phyloP scores from a whole-genome alignment of 2,113 vertebrate species.

The Daboia siamensis region DNA sequence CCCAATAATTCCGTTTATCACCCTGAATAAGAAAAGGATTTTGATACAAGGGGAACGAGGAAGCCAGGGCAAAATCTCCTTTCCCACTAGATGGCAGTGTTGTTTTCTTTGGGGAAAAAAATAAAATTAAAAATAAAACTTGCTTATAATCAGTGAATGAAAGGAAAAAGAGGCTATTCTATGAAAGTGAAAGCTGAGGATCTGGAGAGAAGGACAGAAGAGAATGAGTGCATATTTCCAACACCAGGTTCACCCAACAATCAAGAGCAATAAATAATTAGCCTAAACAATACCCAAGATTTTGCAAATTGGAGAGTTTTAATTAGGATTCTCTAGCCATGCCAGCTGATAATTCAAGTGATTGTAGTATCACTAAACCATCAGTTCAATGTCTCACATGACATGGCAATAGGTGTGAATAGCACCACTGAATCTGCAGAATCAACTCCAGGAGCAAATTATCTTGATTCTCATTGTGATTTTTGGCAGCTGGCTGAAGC shows the following conservation, averaged over 20 bases:
- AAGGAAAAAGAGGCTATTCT: slow-evolving; percentile 28
- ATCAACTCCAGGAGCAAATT: slow-evolving; percentile 34
- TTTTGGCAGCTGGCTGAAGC: slow-evolving; percentile 38
- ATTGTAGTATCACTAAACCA: slow-evolving; percentile 16
- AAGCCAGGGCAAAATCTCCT: slow-evolving; percentile 49
- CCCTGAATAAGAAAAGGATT: background rate
- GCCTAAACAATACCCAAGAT: background rate
- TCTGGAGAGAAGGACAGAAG: background rate
- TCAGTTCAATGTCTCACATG: slow-evolving; percentile 27
- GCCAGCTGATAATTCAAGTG: slow-evolving; percentile 36
- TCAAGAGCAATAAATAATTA: background rate
- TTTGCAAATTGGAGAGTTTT: slow-evolving; percentile 6
- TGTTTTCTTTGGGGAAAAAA: slow-evolving; percentile 54
- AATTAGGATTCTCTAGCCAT: slow-evolving; percentile 11
- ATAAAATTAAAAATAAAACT: slow-evolving; percentile 2
- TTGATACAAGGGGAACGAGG: background rate
- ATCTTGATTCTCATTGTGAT: slow-evolving; percentile 47
- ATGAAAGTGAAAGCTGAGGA: slow-evolving; percentile 23
- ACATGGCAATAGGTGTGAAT: slow-evolving; percentile 44
- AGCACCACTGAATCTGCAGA: slow-evolving; percentile 37
- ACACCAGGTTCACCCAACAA: background rate
- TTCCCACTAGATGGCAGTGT: slow-evolving; percentile 73
- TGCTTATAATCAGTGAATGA: background rate
- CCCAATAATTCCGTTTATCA: background rate
- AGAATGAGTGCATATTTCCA: background rate